Base-by-base conservation (phyloP, 2,888 invertebrate species). In the Tipula confusa region DNA sequence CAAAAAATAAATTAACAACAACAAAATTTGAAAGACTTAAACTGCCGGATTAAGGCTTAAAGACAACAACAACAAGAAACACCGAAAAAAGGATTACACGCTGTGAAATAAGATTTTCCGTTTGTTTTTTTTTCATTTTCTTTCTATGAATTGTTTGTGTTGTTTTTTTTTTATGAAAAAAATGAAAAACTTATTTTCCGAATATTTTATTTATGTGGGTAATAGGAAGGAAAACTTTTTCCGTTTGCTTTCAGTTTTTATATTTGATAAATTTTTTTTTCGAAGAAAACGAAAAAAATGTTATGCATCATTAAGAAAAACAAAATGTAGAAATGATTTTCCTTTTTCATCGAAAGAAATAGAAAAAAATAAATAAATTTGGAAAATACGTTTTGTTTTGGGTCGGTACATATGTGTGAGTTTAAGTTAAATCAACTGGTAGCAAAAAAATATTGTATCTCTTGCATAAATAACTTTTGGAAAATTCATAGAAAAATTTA, bases 171-270 rank as follows among this genome's bases (percentile, higher is more conserved):
- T 64, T 64, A 64, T 64, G 64, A 24, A 64, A 64, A n/a, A n/a
- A 64, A 64, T 64, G 64, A 64, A 64, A 64, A 64, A 64, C 64
- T 64, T 64, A 64, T 64, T 64, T 64, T 64, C 24, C 64, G 24
- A 64, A 64, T 64, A 64, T 64, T 64, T 64, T 64, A 64, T 64
- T 64, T 64, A 64, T 64, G 64, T 64, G 18, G 64, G 24, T 11
- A 64, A 64, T 64, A 64, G 64, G 64, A 64, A 64, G 18, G 24
- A 64, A 43, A 64, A 64, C 24, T 64, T 64, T 43, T 64, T 64
- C 24, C 11, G 18, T 64, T 64, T 64, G 24, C 64, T 64, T 24
- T 43, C 43, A 43, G n/a, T 43, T 43, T 0, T 43, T n/a, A n/a
- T n/a, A n/a, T n/a, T n/a, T n/a, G n/a, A n/a, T n/a, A n/a, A n/a